Conservation (phyloP, 1,140 invertebrate genomes). For the Drosophila serrata region DNA sequence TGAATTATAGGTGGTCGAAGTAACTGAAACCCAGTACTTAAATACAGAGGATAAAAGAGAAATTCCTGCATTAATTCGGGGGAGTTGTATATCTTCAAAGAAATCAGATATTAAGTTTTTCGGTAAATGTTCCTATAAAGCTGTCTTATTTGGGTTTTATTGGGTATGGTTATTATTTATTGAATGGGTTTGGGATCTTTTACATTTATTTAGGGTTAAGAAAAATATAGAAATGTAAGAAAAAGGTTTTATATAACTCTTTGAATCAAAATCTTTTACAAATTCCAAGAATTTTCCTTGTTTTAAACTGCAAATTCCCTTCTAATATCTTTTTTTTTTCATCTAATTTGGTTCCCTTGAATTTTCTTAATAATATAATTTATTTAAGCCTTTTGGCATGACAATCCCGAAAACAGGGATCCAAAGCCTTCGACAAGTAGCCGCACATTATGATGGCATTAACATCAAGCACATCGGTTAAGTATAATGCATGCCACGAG, state of each 20-base stretch:
- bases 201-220: background rate
- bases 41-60: conserved; percentile 14
- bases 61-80: conserved; percentile 8
- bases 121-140: background rate
- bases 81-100: background rate
- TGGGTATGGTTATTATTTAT: background rate
- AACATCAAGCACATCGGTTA: conserved; percentile 50
- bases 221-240: background rate
- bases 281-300: background rate
- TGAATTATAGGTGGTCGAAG: conserved; percentile 51
- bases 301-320: background rate
- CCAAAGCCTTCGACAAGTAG: conserved; percentile 44
- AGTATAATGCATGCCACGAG: conserved; percentile 51
- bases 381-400: conserved; percentile 4
- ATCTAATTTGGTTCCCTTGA: background rate
- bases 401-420: background rate
- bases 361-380: conserved; percentile 5
- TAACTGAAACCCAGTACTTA: conserved; percentile 30
- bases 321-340: background rate
- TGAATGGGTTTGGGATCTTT: rapidly evolving
- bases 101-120: background rate
- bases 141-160: background rate
- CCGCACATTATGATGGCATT: conserved; percentile 64
- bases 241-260: background rate
- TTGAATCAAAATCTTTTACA: too few relatives aligned